A percentile compares a stretch with the other conserved stretches of the same genome.
These are phyloP conservation scores for Tiliacea aurago DNA, from an alignment of 2,888 invertebrate species.

Conservation along the genomic window DNA sequence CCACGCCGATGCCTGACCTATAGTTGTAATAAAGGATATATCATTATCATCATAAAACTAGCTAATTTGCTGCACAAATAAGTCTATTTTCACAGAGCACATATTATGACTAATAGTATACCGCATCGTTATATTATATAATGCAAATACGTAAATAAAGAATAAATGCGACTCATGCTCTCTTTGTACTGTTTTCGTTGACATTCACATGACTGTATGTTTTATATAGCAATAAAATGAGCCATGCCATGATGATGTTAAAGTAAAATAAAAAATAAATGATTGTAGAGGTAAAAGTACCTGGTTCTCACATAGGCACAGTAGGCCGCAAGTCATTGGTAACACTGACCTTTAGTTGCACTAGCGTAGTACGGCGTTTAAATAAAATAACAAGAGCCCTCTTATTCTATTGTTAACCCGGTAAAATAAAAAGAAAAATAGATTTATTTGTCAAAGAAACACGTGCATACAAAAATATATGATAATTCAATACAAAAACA, in stretches of 20 bases:
- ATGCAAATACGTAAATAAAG: constrained; percentile 30
- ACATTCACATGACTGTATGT: constrained; percentile 20
- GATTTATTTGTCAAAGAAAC: too few relatives aligned
- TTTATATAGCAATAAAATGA: background rate
- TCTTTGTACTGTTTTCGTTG: constrained; percentile 31
- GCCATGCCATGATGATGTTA: background rate
- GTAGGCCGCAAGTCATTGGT: background rate
- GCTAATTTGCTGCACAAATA: constrained; percentile 29
- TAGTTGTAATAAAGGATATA: background rate
- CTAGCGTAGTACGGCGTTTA: too few relatives aligned
- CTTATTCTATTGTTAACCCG: too few relatives aligned
- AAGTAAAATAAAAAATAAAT: background rate
- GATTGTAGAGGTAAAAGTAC: background rate
- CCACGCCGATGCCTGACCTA: background rate
- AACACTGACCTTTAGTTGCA: too few relatives aligned
- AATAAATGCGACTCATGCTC: constrained; percentile 29
- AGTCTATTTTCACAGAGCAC: constrained; percentile 3
- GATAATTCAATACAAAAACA: too few relatives aligned
- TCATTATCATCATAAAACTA: constrained; percentile 13
- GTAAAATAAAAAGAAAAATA: too few relatives aligned
- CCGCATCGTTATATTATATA: constrained; percentile 2
- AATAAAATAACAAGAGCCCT: background rate
- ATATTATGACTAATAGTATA: too few relatives aligned
- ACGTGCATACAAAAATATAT: too few relatives aligned
- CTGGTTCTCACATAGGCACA: background rate